Evolutionary conservation across 1,140 invertebrate genomes (phyloP).

Genomic region (Vollenhovia emeryi): DNA sequence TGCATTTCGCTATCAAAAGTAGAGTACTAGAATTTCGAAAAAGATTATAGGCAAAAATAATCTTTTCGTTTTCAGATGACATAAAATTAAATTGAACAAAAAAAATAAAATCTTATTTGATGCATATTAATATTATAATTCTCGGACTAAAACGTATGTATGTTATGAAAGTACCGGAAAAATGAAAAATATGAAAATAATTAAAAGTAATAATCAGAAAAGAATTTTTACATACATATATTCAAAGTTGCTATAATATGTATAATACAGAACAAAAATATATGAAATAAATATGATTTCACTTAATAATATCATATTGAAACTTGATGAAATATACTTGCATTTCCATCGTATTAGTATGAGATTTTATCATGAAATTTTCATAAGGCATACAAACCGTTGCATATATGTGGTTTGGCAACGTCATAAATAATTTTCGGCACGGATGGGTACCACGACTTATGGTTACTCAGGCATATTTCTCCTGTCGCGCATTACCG

Average conservation of each 20-base stretch:
- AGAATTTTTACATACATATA: too few species aligned
- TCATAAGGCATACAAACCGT: not conserved
- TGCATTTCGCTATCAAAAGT: not conserved
- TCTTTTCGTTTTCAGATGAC: not conserved
- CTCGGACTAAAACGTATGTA: not conserved
- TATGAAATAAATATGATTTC: not conserved
- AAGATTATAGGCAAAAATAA: not conserved
- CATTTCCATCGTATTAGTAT: not conserved
- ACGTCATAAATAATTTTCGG: constrained; percentile 37
- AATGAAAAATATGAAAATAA: not conserved
- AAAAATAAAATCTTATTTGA: not conserved
- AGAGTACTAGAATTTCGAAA: not conserved
- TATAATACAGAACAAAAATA: not conserved
- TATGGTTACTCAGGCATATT: constrained; percentile 34
- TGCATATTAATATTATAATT: not conserved
- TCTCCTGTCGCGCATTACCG: constrained; percentile 17
- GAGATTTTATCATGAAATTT: not conserved
- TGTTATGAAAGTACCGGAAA: not conserved
- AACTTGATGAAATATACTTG: not conserved
- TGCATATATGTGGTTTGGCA: not conserved
- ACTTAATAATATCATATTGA: not conserved
- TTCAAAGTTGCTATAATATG: not conserved
- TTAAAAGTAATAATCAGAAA: too few species aligned
- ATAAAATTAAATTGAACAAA: not conserved
- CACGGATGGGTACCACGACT: not conserved